Conservation (phyloP, 2,797 vertebrate species). For the Tamandua tetradactyla region DNA sequence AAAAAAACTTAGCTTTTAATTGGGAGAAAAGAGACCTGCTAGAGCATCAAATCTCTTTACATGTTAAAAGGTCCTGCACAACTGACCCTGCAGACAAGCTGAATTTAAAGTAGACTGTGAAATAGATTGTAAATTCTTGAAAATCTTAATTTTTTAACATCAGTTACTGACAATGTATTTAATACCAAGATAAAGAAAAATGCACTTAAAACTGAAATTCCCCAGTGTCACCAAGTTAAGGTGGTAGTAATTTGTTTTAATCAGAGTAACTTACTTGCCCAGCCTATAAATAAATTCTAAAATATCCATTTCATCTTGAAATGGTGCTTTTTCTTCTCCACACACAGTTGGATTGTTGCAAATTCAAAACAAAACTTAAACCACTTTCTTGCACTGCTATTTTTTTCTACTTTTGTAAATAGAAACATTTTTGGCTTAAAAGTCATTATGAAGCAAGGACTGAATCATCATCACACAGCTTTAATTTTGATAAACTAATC, state of each 20-base stretch:
- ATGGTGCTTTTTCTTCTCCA: slow-evolving; percentile 72
- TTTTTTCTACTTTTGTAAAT: slow-evolving; percentile 83
- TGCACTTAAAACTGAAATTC: slow-evolving; percentile 81
- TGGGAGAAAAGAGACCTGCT: slow-evolving; percentile 50
- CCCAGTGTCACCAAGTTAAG: slow-evolving; percentile 80
- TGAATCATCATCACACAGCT: slow-evolving; percentile 68
- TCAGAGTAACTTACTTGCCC: slow-evolving; percentile 81
- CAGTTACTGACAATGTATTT: slow-evolving; percentile 78
- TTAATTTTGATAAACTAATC: slow-evolving; percentile 77
- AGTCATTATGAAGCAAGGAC: slow-evolving; percentile 67
- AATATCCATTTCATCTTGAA: slow-evolving; percentile 74
- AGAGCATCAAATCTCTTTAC: background rate
- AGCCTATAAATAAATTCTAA: slow-evolving; percentile 75
- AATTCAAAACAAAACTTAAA: slow-evolving; percentile 70
- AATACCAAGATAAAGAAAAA: slow-evolving; percentile 83
- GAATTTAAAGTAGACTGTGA: slow-evolving; percentile 76
- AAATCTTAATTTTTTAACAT: slow-evolving; percentile 66
- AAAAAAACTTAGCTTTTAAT: slow-evolving; percentile 1
- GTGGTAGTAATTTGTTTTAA: slow-evolving; percentile 70
- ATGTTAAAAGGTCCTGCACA: slow-evolving; percentile 47
- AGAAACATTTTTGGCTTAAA: slow-evolving; percentile 66
- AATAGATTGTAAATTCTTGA: slow-evolving; percentile 74
- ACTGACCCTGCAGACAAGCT: slow-evolving; percentile 43
- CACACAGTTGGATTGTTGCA: slow-evolving; percentile 69
- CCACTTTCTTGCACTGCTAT: slow-evolving; percentile 79